Conservation (phyloP, 2,888 invertebrate species). For the Tipula vernalis region DNA sequence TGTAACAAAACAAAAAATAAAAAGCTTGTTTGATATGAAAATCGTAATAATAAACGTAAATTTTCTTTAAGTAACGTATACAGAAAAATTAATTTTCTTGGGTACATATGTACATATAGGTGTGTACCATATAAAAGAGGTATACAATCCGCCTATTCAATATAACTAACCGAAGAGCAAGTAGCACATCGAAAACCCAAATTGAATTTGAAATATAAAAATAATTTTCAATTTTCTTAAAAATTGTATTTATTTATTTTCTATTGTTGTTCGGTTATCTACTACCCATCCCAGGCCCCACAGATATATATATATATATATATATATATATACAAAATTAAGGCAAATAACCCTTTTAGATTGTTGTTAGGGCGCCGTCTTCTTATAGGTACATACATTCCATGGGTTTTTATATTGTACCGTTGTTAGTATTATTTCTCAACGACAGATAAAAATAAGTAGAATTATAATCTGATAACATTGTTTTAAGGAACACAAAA, state of each 20-base stretch:
- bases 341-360: background rate
- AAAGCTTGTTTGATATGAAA: background rate
- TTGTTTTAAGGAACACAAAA: background rate
- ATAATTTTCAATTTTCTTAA: background rate
- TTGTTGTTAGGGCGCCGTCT: background rate
- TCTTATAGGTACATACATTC: background rate
- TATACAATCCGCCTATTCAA: background rate
- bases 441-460: background rate
- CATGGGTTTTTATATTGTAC: background rate
- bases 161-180: background rate
- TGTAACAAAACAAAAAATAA: background rate
- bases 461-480: conserved; percentile 4
- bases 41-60: background rate
- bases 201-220: background rate
- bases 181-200: background rate
- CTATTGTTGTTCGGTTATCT: background rate
- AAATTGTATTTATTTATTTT: background rate
- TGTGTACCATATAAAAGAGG: background rate
- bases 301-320: background rate
- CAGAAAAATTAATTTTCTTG: background rate
- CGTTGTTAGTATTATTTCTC: background rate
- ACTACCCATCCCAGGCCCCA: background rate
- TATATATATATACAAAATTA: background rate
- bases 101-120: background rate
- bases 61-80: background rate